A percentile compares a stretch with the other conserved stretches of the same genome.
Evolutionary conservation across 2,888 invertebrate genomes (phyloP).

Genomic region (Podotricha telesiphe): DNA sequence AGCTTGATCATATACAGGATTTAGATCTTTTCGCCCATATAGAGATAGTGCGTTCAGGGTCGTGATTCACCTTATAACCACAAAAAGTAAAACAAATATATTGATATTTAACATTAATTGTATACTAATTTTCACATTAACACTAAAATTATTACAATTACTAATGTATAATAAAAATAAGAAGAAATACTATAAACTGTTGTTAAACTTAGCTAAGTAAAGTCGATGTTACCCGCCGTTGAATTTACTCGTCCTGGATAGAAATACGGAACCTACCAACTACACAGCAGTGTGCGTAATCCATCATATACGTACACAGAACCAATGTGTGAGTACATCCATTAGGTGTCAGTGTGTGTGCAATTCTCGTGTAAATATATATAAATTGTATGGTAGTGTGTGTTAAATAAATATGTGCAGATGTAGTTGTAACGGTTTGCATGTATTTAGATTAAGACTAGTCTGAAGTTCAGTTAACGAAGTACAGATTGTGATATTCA

Average conservation of each 20-base stretch:
- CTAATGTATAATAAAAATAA: too few relatives aligned
- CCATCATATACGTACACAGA: constrained; percentile 35
- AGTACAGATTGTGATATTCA: constrained; percentile 24
- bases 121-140: too few relatives aligned
- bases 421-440: constrained; percentile 39
- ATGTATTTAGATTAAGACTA: constrained; percentile 39
- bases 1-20: too few relatives aligned
- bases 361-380: constrained; percentile 19
- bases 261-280: constrained; percentile 43
- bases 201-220: constrained; percentile 20
- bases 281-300: constrained; percentile 44
- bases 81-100: too few relatives aligned
- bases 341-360: constrained; percentile 37
- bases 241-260: constrained; percentile 42
- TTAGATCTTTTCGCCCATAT: too few relatives aligned
- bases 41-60: too few relatives aligned
- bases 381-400: constrained; percentile 31
- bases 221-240: constrained; percentile 22
- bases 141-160: too few relatives aligned
- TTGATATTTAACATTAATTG: too few relatives aligned
- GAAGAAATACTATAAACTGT: background rate
- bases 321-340: constrained; percentile 36
- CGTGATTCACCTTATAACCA: too few relatives aligned
- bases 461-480: constrained; percentile 33
- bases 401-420: constrained; percentile 28